These are phyloP conservation scores for Chrysotoxum bicinctum DNA, from an alignment of 2,888 invertebrate genomes.

Conservation along the genomic window DNA sequence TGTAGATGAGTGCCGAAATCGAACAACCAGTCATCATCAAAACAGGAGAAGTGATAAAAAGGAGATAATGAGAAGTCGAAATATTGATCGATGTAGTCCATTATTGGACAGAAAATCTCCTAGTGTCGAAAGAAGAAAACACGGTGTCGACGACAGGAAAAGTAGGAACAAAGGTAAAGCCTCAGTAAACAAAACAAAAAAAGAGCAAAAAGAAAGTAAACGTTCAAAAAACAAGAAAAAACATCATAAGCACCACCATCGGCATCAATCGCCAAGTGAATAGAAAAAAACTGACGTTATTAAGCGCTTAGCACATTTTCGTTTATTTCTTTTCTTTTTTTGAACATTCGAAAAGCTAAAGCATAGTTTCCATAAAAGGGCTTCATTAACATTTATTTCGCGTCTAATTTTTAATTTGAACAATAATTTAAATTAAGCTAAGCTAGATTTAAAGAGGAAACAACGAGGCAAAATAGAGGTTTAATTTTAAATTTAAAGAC, in stretches of 20 bases:
- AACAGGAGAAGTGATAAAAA: constrained; percentile 7
- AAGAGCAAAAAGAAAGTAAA: not conserved
- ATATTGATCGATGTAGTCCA: not conserved
- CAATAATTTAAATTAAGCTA: constrained; percentile 56
- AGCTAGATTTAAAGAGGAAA: constrained; percentile 20
- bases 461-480: constrained; percentile 31
- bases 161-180: not conserved
- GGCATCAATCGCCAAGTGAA: not conserved
- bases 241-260: constrained; percentile 6
- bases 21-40: not conserved
- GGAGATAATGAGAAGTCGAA: not conserved
- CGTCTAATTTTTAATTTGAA: constrained; percentile 48
- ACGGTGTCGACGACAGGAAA: not conserved
- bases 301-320: not conserved
- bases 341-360: not conserved
- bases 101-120: not conserved
- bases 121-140: constrained; percentile 7
- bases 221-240: constrained; percentile 15
- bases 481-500: constrained; percentile 3
- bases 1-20: not conserved
- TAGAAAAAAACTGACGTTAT: not conserved
- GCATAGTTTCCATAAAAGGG: not conserved
- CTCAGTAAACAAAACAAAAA: constrained; percentile 11
- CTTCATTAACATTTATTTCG: not conserved
- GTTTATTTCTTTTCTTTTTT: constrained; percentile 18